phyloP scores from a whole-genome alignment of 2,113 vertebrate species.

The Romanogobio albipinnatus region DNA sequence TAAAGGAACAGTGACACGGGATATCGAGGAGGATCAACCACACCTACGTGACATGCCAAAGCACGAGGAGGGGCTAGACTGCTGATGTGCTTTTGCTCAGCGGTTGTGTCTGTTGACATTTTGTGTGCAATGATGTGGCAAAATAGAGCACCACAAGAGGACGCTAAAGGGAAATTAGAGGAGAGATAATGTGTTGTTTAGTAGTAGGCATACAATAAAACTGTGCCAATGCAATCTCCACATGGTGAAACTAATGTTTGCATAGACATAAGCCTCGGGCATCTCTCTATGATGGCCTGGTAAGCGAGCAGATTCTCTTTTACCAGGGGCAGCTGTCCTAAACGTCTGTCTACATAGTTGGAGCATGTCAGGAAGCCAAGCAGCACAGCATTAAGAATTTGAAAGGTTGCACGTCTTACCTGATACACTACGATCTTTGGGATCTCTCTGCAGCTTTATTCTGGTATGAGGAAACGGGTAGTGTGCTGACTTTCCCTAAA shows the following conservation, averaged over 20 bases:
- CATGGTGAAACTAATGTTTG: slow-evolving; percentile 39
- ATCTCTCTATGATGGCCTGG: slow-evolving; percentile 1
- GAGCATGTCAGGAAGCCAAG: slow-evolving; percentile 10
- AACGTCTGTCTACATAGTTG: slow-evolving; percentile 23
- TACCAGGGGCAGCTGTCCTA: slow-evolving; percentile 16
- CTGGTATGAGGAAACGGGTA: slow-evolving; percentile 93
- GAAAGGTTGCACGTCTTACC: slow-evolving; percentile 74
- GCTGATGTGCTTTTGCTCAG: not conserved
- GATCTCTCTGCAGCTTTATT: slow-evolving; percentile 90
- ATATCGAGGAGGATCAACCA: not conserved
- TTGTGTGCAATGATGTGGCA: slow-evolving; percentile 20
- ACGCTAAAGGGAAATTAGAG: slow-evolving; percentile 20
- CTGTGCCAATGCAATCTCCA: slow-evolving; percentile 31
- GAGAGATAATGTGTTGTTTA: not conserved
- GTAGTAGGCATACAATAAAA: not conserved
- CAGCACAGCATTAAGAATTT: not conserved
- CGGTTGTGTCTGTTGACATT: slow-evolving; percentile 9
- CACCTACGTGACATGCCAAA: not conserved
- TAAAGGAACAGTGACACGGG: slow-evolving; percentile 45
- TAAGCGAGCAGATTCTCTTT: slow-evolving; percentile 5
- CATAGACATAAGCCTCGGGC: slow-evolving; percentile 25
- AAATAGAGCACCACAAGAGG: slow-evolving; percentile 9
- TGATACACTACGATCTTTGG: slow-evolving; percentile 97
- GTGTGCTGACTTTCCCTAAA: slow-evolving; percentile 86
- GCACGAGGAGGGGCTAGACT: not conserved